phyloP scores from a whole-genome alignment of 2,113 vertebrate genomes.

The Tragelaphus buxtoni region DNA sequence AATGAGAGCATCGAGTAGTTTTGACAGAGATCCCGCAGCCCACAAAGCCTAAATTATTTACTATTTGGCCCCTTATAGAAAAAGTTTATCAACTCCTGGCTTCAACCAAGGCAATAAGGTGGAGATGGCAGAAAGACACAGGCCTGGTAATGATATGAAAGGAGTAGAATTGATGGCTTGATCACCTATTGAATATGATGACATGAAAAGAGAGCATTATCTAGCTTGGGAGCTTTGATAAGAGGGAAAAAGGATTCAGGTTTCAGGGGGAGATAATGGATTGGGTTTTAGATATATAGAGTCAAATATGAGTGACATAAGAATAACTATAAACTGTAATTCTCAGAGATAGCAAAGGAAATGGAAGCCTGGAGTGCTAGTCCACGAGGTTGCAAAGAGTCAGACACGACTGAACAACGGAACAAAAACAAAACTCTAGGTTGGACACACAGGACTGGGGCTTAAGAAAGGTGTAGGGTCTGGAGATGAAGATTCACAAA shows the following conservation, averaged over 20 bases:
- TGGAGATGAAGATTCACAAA: not conserved
- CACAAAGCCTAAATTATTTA: not conserved
- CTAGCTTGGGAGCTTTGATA: not conserved
- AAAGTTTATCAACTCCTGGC: not conserved
- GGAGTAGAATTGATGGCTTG: not conserved
- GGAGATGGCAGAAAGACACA: not conserved
- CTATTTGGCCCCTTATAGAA: not conserved
- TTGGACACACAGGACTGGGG: not conserved
- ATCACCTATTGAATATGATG: not conserved
- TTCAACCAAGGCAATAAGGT: not conserved
- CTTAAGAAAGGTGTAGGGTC: not conserved
- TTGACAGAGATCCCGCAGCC: not conserved
- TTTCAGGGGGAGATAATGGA: not conserved
- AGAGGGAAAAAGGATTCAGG: not conserved
- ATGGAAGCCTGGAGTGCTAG: not conserved
- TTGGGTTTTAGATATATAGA: not conserved
- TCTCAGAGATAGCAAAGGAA: not conserved
- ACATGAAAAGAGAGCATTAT: not conserved
- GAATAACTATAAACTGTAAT: not conserved
- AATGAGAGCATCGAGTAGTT: not conserved
- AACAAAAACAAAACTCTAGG: not conserved
- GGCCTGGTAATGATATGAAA: not conserved
- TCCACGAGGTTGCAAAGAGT: not conserved
- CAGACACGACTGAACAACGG: fast-evolving
- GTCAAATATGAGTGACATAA: not conserved